Base-by-base conservation (phyloP, 2,888 invertebrate species). In the Tanytarsus gracilentus region DNA sequence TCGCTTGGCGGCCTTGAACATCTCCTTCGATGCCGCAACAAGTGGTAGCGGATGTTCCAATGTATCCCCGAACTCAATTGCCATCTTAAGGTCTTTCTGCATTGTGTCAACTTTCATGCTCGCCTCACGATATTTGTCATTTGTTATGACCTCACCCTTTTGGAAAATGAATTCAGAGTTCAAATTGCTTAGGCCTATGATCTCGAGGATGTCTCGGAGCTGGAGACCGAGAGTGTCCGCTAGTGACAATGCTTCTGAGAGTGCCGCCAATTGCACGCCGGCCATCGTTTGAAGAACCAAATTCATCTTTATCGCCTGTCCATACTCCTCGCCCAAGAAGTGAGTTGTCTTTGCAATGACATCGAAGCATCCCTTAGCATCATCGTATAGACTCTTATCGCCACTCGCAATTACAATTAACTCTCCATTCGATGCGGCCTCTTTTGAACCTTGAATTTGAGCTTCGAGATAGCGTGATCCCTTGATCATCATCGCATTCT, bases 291-390 rank as follows among this genome's bases (percentile, higher is more conserved):
- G 91, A 67, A 95, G 79, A 62, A 94, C 90, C 55, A 96, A 80
- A 77, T 95, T 95, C 84, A 96, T 93, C 76, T 94, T 92, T 53
- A 91, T 86, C 59, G 94, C 96, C 72, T 88, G 89, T 62, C 96
- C 96, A 66, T 93, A 11, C 9, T 55, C 88, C 70, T 92, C 90
- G 66, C 87, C 90, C 66, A 96, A 80, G 76, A 86, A 96, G 74
- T 93, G 91, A 64, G 91, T 88, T 72, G 90, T 88, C 72, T 90
- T 92, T 68, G 93, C 91, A 82, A 96, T 94, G 51, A 96, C 93
- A 74, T 89, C 86, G 76, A 96, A 96, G 76, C 93, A 93, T 49
- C 89, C 87, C 74, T 90, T 88, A 73, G 96, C 96, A 69, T 96
- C 93, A 72, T 93, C 88, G 75, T 92, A 96, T 21, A 97, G 81